Percentiles rank a stretch among this genome's conserved stretches.
phyloP scores from a whole-genome alignment of 2,113 vertebrate species.

The Rostratula benghalensis region DNA sequence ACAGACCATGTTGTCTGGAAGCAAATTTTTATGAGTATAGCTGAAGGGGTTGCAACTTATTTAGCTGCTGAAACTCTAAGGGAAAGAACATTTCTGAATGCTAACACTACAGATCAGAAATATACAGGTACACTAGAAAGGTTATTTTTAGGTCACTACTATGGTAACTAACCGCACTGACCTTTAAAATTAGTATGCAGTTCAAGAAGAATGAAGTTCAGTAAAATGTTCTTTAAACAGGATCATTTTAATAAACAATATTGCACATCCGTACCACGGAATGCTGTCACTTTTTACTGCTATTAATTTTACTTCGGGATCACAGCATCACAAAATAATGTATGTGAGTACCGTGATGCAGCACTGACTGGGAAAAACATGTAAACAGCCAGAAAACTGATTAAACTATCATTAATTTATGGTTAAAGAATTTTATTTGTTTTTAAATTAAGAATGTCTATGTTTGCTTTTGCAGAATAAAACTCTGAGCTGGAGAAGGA shows the following conservation, averaged over 20 bases:
- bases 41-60: slow-evolving; percentile 85
- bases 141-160: slow-evolving; percentile 78
- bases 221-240: slow-evolving; percentile 62
- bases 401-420: not conserved
- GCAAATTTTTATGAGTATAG: slow-evolving; percentile 88
- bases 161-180: slow-evolving; percentile 70
- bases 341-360: not conserved
- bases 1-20: slow-evolving; percentile 87
- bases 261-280: slow-evolving; percentile 27
- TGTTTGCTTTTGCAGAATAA: slow-evolving; percentile 21
- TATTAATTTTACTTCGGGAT: slow-evolving; percentile 49
- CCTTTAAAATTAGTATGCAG: slow-evolving; percentile 75
- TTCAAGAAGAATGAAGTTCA: slow-evolving; percentile 71
- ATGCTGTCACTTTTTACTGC: slow-evolving; percentile 59
- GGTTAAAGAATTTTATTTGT: not conserved
- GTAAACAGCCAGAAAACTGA: slow-evolving; percentile 12
- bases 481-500: not conserved
- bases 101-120: slow-evolving; percentile 71
- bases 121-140: slow-evolving; percentile 77
- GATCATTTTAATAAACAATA: slow-evolving; percentile 48
- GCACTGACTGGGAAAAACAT: not conserved
- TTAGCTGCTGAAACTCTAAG: slow-evolving; percentile 79
- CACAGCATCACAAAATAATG: not conserved
- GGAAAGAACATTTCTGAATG: slow-evolving; percentile 76
- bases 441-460: not conserved